These are phyloP conservation scores for Hypomecis atomaria DNA, from an alignment of 2,888 invertebrate genomes.

Conservation along the genomic window DNA sequence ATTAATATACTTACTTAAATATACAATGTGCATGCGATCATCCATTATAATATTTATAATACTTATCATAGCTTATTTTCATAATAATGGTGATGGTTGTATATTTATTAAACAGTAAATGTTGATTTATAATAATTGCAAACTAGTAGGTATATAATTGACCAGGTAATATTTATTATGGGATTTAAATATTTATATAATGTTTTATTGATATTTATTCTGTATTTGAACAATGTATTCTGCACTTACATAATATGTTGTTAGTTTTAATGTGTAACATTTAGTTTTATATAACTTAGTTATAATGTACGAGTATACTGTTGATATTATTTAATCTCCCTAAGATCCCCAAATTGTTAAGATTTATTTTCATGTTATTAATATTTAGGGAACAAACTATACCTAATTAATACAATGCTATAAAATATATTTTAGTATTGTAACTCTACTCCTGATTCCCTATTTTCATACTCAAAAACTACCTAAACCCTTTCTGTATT, in stretches of 20 bases:
- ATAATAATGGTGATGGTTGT: conserved; percentile 83
- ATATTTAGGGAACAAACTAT: too few species aligned
- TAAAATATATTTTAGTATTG: too few species aligned
- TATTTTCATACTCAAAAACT: too few species aligned
- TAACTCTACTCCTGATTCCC: too few species aligned
- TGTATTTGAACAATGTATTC: conserved; percentile 21
- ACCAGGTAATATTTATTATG: conserved; percentile 22
- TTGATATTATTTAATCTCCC: conserved; percentile 10
- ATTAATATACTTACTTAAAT: conserved; percentile 26
- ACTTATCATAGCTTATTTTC: conserved; percentile 73
- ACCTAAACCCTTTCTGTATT: too few species aligned
- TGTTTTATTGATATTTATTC: conserved; percentile 19
- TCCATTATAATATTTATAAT: conserved; percentile 59
- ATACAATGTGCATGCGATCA: conserved; percentile 66
- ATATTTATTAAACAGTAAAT: conserved; percentile 47
- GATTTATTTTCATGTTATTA: not conserved
- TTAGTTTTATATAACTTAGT: conserved; percentile 5
- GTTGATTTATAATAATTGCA: conserved; percentile 30
- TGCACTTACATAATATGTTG: conserved; percentile 25
- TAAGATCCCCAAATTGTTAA: not conserved
- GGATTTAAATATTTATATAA: conserved; percentile 26
- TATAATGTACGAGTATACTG: not conserved
- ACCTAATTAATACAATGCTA: too few species aligned
- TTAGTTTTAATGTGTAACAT: conserved; percentile 18
- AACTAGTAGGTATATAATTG: conserved; percentile 27